phyloP scores from a whole-genome alignment of 2,113 vertebrate genomes.

The Pomatorhinus ruficollis region DNA sequence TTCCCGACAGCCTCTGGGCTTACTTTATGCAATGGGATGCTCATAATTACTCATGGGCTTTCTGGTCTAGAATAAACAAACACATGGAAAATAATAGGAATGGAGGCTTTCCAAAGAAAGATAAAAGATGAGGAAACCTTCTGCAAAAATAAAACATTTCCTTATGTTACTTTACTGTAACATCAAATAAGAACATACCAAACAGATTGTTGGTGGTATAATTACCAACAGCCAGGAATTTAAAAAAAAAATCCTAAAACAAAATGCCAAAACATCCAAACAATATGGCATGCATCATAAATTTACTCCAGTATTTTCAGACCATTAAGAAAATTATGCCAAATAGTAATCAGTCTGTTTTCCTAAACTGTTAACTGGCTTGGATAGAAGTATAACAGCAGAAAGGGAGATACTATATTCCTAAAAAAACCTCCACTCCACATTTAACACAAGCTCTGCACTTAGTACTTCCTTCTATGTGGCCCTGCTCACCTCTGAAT shows the following conservation, averaged over 20 bases:
- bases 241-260: background rate
- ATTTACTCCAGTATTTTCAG: background rate
- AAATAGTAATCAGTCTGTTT: constrained; percentile 9
- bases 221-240: background rate
- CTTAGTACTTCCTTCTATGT: background rate
- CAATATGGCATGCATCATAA: background rate
- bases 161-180: background rate
- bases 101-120: constrained; percentile 2
- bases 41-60: background rate
- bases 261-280: background rate
- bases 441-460: background rate
- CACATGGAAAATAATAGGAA: constrained; percentile 10
- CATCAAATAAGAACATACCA: background rate
- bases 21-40: background rate
- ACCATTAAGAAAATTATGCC: background rate
- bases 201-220: background rate
- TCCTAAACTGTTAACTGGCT: background rate
- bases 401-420: background rate
- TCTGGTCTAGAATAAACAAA: constrained; percentile 11
- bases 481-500: background rate
- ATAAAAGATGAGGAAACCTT: background rate
- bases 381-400: background rate
- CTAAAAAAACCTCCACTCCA: background rate
- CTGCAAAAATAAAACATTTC: constrained; percentile 13
- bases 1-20: constrained; percentile 22